Base-by-base conservation (phyloP, 2,888 invertebrate species). In the Elgonia sp. region DNA sequence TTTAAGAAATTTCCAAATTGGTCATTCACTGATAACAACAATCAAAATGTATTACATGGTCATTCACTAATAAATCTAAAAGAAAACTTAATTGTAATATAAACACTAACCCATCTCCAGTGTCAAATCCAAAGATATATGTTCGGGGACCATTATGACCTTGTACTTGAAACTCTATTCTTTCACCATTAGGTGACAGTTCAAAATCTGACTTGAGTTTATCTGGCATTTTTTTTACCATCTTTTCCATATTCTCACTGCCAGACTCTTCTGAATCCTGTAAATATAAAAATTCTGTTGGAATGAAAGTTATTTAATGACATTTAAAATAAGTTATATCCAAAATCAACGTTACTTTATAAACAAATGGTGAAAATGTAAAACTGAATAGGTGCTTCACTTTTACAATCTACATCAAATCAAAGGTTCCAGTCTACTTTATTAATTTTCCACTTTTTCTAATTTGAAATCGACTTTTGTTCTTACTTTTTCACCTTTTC, bases 51-150 rank as follows among this genome's bases (percentile, higher is more conserved):
- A 2, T 53, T 53, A 53, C 8, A 20, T 53, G 76, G 65, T 46
- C 42, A 16, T 72, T 81, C 50, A 63, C 12, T 70, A 29, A 72
- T 62, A 72, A 40, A 21, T 65, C 37, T 29, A 29, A 29, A 3
- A 29, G 3, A 3, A 29, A 29, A 29, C 29, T 3, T 29, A 29
- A 5, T 29, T 29, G 29, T 29, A 29, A 29, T n/a, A 21, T 39
- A 6, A 84, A 62, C 63, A 70, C 89, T 95, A 95, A 97, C 98
- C 97, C 97, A 95, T 97, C 96, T 92, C 98, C 98, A 72, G 97
- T 98, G 93, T 98, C 97, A 94, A 96, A 97, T 92, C 98, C 98
- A 94, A 97, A 98, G 94, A 97, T 97, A 94, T 98, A 98, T 90
- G 97, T 97, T 93, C 97, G 96, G 0, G 98, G 98, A 63, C 98